Base-by-base conservation (phyloP, 2,113 vertebrate species). In the Oriolus oriolus region DNA sequence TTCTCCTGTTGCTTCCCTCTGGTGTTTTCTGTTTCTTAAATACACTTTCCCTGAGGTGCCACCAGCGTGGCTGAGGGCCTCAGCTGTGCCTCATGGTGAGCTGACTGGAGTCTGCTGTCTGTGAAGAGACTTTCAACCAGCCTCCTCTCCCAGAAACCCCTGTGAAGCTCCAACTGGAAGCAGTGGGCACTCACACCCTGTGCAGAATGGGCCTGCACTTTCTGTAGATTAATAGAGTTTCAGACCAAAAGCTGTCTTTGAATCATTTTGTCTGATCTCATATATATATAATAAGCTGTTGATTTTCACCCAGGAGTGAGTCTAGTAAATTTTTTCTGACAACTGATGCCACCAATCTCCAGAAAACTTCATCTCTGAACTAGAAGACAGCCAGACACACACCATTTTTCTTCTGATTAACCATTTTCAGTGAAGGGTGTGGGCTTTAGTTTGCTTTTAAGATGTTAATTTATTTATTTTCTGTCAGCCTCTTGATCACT, bases 111-210 rank as follows among this genome's bases (percentile, higher is more conserved):
- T 24, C 3, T 7, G 11, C 24, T 57, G 15, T n/a, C n/a, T n/a
- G n/a, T n/a, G n/a, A n/a, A n/a, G n/a, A n/a, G n/a, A n/a, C n/a
- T n/a, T n/a, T n/a, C n/a, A n/a, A n/a, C 22, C 4, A 11, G 11
- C 16, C 10, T 28, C 41, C 77, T 42, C 30, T 64, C 19, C 24
- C 30, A 54, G 33, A 50, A 17, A 31, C 4, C 7, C 28, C 31
- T 1, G 0, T 31, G 54, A 18, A 47, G 30, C 39, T 37, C 23
- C 30, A 0, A 0, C 30, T 57, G 65, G 60, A 3, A 2, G 61
- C 61, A 41, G 11, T 35, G 82, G 27, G 24, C 54, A 39, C 30
- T 35, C 49, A 5, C 31, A 37, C 33, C 24, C 78, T 2, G 1
- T 60, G 24, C 33, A 35, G 41, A 71, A 5, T 0, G 0, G 9